Percentiles rank a stretch among this genome's conserved stretches.
Evolutionary conservation across 2,888 invertebrate genomes (phyloP).

Genomic region (Psylliodes chrysocephalus): DNA sequence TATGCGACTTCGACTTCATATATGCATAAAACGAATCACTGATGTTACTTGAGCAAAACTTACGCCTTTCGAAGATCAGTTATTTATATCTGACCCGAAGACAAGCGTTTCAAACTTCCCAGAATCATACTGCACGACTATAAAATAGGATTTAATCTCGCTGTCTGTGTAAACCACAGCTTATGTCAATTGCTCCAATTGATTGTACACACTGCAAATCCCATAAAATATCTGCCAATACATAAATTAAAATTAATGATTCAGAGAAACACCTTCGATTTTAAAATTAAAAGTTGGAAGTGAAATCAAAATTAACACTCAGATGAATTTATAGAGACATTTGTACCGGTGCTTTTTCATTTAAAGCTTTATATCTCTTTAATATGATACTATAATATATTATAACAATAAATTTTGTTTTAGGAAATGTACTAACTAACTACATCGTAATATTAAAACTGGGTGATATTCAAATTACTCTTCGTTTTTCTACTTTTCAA

Average conservation of each 20-base stretch:
- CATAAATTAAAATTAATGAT: conserved; percentile 44
- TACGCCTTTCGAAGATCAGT: conserved; percentile 22
- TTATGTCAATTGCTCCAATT: conserved; percentile 50
- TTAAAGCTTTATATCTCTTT: too few species aligned
- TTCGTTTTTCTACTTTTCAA: too few species aligned
- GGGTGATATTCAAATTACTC: too few species aligned
- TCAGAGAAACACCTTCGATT: conserved; percentile 38
- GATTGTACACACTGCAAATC: conserved; percentile 38
- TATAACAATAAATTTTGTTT: too few species aligned
- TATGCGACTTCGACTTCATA: conserved; percentile 15
- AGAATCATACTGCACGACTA: conserved; percentile 49
- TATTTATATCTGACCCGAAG: conserved; percentile 36
- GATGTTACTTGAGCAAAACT: conserved; percentile 21
- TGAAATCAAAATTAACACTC: background rate
- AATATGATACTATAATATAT: too few species aligned
- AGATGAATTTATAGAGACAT: conserved; percentile 2
- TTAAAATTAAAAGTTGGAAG: conserved; percentile 16
- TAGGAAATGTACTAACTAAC: too few species aligned
- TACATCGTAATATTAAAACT: too few species aligned
- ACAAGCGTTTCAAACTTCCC: conserved; percentile 43
- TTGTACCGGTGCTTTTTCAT: background rate
- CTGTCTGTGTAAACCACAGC: conserved; percentile 38
- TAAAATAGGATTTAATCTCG: conserved; percentile 51
- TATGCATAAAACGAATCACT: conserved; percentile 18
- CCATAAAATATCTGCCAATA: conserved; percentile 32